phyloP scores from a whole-genome alignment of 1,140 invertebrate species.

The Apocrypta bakeri region DNA sequence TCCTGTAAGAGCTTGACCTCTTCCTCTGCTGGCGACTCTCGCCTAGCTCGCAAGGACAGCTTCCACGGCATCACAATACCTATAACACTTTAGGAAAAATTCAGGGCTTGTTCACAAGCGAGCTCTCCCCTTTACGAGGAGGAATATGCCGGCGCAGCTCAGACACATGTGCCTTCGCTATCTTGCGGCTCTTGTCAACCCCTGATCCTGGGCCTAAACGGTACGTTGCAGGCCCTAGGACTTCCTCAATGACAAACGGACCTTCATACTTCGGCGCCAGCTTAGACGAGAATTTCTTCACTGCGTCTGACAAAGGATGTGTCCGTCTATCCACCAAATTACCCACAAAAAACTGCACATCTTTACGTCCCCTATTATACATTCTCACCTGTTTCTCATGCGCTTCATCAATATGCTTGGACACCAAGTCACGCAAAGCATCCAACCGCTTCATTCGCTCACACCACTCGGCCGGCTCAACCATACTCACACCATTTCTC shows the following conservation, averaged over 20 bases:
- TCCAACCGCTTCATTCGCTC: neutral
- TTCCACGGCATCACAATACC: too few relatives aligned
- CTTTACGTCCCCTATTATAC: slow-evolving; percentile 24
- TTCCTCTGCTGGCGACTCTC: too few relatives aligned
- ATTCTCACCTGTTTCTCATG: neutral
- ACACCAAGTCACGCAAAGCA: neutral
- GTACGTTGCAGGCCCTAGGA: neutral
- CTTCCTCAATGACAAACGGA: neutral
- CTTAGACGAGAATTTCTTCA: slow-evolving; percentile 38
- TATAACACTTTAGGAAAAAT: too few relatives aligned
- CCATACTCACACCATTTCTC: neutral
- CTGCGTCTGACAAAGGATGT: slow-evolving; percentile 37
- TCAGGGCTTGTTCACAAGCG: too few relatives aligned
- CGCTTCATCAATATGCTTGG: neutral
- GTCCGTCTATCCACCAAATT: slow-evolving; percentile 37
- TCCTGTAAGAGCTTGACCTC: too few relatives aligned
- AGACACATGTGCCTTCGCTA: neutral
- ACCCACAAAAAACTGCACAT: slow-evolving; percentile 21
- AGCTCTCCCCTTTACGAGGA: too few relatives aligned
- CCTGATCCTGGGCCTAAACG: neutral
- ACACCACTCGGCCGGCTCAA: neutral
- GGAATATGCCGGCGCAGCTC: too few relatives aligned
- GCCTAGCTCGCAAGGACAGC: too few relatives aligned
- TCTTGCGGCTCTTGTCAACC: neutral
- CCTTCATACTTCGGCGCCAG: slow-evolving; percentile 45